Conservation (phyloP, 2,888 invertebrate genomes). For the Himalopsyche kuldschensis region DNA sequence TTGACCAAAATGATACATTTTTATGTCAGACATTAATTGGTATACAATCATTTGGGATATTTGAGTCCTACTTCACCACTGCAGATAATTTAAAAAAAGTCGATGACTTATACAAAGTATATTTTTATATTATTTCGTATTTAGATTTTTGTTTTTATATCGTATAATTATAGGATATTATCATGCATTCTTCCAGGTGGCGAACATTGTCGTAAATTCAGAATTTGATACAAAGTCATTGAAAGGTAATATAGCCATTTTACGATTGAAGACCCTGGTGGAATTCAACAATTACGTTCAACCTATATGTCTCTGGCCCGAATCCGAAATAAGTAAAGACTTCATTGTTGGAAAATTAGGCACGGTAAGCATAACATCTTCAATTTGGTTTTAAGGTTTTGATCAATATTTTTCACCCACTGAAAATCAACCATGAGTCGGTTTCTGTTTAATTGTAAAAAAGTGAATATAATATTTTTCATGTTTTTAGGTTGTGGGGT, state of each 20-base stretch:
- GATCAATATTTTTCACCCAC: no score
- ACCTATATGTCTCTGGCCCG: constrained; percentile 46
- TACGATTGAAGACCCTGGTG: constrained; percentile 40
- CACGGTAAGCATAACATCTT: constrained; percentile 43
- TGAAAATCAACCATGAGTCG: no score
- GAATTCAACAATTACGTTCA: constrained; percentile 41
- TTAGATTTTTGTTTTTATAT: neutral
- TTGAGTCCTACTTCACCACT: no score
- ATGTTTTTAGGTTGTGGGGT: constrained; percentile 46
- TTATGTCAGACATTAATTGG: no score
- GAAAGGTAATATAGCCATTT: constrained; percentile 43
- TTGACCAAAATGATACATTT: no score
- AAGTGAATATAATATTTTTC: neutral
- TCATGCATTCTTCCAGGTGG: constrained; percentile 21
- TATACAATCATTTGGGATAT: no score
- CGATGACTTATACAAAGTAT: no score
- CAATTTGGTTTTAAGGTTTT: no score
- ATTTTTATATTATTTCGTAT: neutral
- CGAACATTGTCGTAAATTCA: constrained; percentile 33
- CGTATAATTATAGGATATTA: neutral
- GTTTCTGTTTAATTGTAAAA: no score
- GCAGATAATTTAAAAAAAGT: no score
- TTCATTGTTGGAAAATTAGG: constrained; percentile 38
- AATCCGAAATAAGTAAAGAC: constrained; percentile 42
- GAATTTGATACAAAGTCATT: constrained; percentile 30